A percentile compares a stretch with the other conserved stretches of the same genome.
These are phyloP conservation scores for Lepisosteus oculatus DNA, from an alignment of 2,113 vertebrate species.

Conservation along the genomic window DNA sequence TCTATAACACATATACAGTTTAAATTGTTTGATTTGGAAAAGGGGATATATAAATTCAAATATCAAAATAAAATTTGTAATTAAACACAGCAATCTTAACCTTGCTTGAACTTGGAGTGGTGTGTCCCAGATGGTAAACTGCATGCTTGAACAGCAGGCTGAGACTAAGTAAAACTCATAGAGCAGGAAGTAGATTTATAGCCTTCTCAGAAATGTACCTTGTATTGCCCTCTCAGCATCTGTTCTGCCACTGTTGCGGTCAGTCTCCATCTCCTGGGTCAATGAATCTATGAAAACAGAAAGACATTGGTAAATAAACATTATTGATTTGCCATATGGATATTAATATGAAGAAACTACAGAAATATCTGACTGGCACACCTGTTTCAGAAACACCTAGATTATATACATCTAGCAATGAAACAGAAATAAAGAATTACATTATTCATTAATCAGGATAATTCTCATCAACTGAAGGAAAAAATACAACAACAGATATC, in stretches of 20 bases:
- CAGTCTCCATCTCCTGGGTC: slow-evolving; percentile 99
- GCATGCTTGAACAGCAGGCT: slow-evolving; percentile 93
- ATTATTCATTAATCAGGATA: too few relatives aligned
- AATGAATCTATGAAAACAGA: slow-evolving; percentile 93
- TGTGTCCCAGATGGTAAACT: slow-evolving; percentile 96
- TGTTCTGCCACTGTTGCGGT: slow-evolving; percentile 98
- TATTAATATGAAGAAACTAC: slow-evolving; percentile 43
- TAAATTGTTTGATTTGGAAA: neutral
- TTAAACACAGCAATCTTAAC: slow-evolving; percentile 90
- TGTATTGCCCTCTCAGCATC: slow-evolving; percentile 99
- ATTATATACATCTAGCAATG: neutral
- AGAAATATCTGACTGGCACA: neutral
- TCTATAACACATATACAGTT: too few relatives aligned
- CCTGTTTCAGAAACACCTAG: neutral
- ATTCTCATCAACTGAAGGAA: too few relatives aligned
- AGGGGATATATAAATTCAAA: neutral
- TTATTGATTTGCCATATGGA: slow-evolving; percentile 52
- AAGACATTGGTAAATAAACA: slow-evolving; percentile 77
- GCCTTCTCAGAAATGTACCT: slow-evolving; percentile 96
- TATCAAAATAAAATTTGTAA: slow-evolving; percentile 67
- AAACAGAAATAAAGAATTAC: too few relatives aligned
- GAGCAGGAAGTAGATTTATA: slow-evolving; percentile 88
- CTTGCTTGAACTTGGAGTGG: slow-evolving; percentile 88
- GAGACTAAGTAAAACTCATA: slow-evolving; percentile 90
- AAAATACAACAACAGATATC: too few relatives aligned